Evolutionary conservation across 2,797 vertebrate species (phyloP).

Genomic region (Podarcis lilfordi): DNA sequence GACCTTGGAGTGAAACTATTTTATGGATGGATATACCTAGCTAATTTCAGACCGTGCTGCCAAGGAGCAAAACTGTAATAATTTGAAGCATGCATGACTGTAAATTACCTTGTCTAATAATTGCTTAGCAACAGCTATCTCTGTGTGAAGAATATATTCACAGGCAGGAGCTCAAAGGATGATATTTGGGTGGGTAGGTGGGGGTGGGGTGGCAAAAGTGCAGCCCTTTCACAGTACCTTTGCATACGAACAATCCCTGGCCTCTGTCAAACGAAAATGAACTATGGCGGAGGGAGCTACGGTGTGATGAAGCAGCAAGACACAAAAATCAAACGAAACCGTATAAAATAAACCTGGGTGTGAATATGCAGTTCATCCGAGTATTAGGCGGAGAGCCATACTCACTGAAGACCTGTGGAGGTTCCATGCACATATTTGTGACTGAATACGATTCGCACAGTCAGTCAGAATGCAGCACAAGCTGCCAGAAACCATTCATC

Average conservation of each 20-base stretch:
- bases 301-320: accelerated
- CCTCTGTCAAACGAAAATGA: not conserved
- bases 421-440: constrained; percentile 59
- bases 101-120: not conserved
- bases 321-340: constrained; percentile 13
- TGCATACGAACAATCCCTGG: not conserved
- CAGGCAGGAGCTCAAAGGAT: not conserved
- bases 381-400: constrained; percentile 41
- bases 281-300: not conserved
- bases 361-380: constrained; percentile 36
- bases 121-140: not conserved
- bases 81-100: not conserved
- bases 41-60: not conserved
- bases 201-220: not conserved
- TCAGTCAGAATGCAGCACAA: constrained; percentile 70
- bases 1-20: not conserved
- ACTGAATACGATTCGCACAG: constrained; percentile 71
- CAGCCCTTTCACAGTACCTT: not conserved
- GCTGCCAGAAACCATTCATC: constrained; percentile 91
- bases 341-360: constrained; percentile 29
- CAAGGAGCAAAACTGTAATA: not conserved
- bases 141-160: not conserved
- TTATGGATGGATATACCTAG: constrained; percentile 32
- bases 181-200: not conserved
- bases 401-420: constrained; percentile 37